A percentile compares a stretch with the other conserved stretches of the same genome.
These are phyloP conservation scores for Chinchilla lanigera DNA, from an alignment of 2,113 vertebrate genomes.

Conservation along the genomic window DNA sequence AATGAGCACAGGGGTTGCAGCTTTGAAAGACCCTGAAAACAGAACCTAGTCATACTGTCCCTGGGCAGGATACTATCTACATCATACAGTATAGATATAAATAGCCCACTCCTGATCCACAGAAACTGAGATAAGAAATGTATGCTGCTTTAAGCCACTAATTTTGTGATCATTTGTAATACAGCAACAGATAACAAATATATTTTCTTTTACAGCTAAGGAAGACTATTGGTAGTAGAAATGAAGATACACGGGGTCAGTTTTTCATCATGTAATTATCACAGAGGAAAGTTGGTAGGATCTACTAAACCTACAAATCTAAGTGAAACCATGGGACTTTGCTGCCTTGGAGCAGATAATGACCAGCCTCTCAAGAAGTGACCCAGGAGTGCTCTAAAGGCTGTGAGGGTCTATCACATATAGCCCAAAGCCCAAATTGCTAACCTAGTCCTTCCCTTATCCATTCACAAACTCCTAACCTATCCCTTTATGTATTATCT, in stretches of 20 bases:
- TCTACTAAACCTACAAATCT: not conserved
- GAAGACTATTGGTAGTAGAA: slow-evolving; percentile 48
- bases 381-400: not conserved
- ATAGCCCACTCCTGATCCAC: not conserved
- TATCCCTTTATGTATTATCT: slow-evolving; percentile 22
- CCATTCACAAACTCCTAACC: not conserved
- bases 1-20: not conserved
- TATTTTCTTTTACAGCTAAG: not conserved
- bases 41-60: not conserved
- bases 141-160: slow-evolving; percentile 31
- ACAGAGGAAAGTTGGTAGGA: slow-evolving; percentile 51
- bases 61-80: too few species aligned
- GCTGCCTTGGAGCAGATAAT: not conserved
- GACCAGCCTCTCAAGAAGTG: not conserved
- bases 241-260: slow-evolving; percentile 3
- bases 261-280: slow-evolving; percentile 42
- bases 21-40: slow-evolving; percentile 13
- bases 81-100: too few species aligned
- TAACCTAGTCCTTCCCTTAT: slow-evolving; percentile 19
- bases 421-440: not conserved
- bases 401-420: slow-evolving; percentile 1
- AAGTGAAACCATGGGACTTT: not conserved
- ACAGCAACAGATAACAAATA: slow-evolving; percentile 49
- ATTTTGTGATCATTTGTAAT: slow-evolving; percentile 49
- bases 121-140: slow-evolving; percentile 28